These are phyloP conservation scores for Neuroterus valhalla DNA, from an alignment of 1,140 invertebrate species.

Conservation along the genomic window DNA sequence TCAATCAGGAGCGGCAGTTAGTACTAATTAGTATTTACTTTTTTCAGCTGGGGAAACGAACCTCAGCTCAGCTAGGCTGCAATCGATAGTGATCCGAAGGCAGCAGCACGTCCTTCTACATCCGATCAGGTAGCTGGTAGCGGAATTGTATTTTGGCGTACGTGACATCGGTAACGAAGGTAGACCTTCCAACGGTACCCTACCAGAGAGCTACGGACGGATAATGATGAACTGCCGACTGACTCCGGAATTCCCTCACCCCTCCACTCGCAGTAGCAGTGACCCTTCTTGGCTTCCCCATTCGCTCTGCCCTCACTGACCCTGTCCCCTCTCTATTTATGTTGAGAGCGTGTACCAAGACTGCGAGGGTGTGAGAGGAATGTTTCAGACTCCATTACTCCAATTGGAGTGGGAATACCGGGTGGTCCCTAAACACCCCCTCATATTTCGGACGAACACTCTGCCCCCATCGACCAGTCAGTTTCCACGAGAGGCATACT, in stretches of 20 bases:
- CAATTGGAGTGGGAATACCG: slow-evolving; percentile 69
- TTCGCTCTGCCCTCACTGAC: background rate
- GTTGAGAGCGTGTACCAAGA: slow-evolving; percentile 1
- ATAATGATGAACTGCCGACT: slow-evolving; percentile 6
- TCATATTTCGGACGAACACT: slow-evolving; percentile 66
- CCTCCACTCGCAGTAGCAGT: background rate
- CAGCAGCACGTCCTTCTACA: background rate
- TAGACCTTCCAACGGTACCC: background rate
- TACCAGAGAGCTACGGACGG: background rate
- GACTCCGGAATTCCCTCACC: background rate
- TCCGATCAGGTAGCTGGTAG: background rate
- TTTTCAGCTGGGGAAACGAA: background rate
- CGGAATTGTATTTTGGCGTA: background rate
- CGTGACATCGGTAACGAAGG: background rate
- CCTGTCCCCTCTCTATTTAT: background rate
- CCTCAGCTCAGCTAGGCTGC: background rate
- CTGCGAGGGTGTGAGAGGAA: slow-evolving; percentile 53
- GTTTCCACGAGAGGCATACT: background rate
- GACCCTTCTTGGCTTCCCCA: background rate
- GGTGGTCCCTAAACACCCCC: slow-evolving; percentile 61
- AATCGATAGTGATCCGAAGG: background rate
- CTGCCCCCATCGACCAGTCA: background rate
- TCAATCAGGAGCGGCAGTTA: background rate
- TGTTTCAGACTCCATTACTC: slow-evolving; percentile 71
- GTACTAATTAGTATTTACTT: slow-evolving; percentile 15